Base-by-base conservation (phyloP, 2,797 vertebrate genomes). In the Enteromius anoplus region DNA sequence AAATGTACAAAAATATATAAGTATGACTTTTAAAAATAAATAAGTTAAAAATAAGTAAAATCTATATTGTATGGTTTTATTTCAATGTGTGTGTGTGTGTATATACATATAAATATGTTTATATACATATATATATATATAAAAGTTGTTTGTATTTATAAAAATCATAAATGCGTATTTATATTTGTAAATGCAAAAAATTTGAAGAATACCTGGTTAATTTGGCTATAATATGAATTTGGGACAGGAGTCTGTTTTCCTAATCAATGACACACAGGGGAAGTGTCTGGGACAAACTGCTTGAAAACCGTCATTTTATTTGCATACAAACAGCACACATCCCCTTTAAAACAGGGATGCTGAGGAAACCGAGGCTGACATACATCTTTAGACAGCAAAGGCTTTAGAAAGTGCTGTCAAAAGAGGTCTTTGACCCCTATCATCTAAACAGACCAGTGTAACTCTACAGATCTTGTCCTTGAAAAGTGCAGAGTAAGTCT, bases 401-500 rank as follows among this genome's bases (percentile, higher is more conserved):
- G 37, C 65, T 69, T 68, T 34, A 23, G 21, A 69, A 77, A 55
- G 21, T 4, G 32, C 76, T 65, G 68, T 84, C 42, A 73, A 71
- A 55, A 2, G 23, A 76, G 66, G 73, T 78, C 75, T 78, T 66
- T 78, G 65, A 53, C 65, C 82, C 58, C 87, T 88, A 87, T 88
- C 89, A 88, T 89, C 87, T 86, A 26, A 15, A 72, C 88, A 84
- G 85, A 84, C 80, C 87, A 80, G 87, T 85, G 87, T 87, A 88
- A 91, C 89, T 91, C 86, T 87, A 86, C 34, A 0, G 85, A 88
- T 86, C 84, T 2, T 84, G 92, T 92, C 91, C 92, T 91, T 89
- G 86, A 91, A 85, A 92, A 91, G 78, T 89, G 92, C 91, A 92
- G 91, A 91, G 89, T 89, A 85, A 92, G 89, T 89, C 86, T 80